Evolutionary conservation across 2,888 invertebrate genomes (phyloP), one percentile per base, ranked within the genome.

Genomic region (Eupithecia centaureata): DNA sequence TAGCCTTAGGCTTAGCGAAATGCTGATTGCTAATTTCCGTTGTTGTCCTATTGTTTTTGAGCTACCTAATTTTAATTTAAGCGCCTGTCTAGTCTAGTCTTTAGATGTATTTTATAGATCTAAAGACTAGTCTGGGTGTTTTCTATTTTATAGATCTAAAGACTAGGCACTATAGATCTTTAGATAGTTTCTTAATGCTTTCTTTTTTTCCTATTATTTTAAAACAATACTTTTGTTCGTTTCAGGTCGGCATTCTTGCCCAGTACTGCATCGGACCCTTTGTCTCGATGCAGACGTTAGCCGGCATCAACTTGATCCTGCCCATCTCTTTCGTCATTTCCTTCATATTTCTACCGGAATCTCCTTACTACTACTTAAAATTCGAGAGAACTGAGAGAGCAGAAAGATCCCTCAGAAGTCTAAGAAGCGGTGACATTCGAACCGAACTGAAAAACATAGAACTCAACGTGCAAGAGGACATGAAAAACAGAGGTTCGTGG

Each of bases 331-430:
- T 95, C 77, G 84, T 95, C 30, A 64, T 94, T 18, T 86, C 92
- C 22, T 94, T 95, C 82, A 84, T 94, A 38, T 94, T 94, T 80
- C 91, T 96, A 82, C 96, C 96, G n/a, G 96, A 96, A 88, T 95
- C 95, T 73, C 95, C 96, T 18, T 94, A 95, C 76, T 94, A 92
- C 82, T 91, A 94, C 76, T 84, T 94, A 71, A 91, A 92, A 78
- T 93, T 92, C 72, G 93, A 93, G 75, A 89, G 93, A 72, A 92
- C 90, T 67, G 89, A 92, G 69, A 94, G 94, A 77, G 95, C 95
- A 5, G 90, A 94, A 73, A 83, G 91, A 70, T 92, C 95, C 18
- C 89, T 96, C 67, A 88, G 91, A 74, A 94, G 92, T 81, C 84
- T 96, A 58, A 90, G 96, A 70, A 94, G 94, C 56, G 94, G 93